These are phyloP conservation scores for Stegana nigrithorax DNA, from an alignment of 2,888 invertebrate species.

Conservation along the genomic window DNA sequence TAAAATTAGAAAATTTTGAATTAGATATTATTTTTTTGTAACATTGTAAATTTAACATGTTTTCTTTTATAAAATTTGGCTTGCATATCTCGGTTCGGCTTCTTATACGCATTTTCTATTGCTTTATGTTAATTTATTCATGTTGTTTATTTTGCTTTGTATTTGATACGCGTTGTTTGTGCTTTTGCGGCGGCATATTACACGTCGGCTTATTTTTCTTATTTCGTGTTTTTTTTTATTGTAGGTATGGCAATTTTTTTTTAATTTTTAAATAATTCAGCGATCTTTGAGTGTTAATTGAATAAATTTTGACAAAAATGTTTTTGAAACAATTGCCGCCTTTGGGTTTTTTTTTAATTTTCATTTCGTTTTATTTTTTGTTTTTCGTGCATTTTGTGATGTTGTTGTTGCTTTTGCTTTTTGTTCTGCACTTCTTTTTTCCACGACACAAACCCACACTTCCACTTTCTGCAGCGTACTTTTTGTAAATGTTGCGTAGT, in stretches of 20 bases:
- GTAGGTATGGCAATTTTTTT: too few relatives aligned
- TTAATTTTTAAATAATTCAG: too few relatives aligned
- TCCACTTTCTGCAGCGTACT: conserved; percentile 64
- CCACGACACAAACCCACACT: conserved; percentile 40
- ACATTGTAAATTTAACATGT: too few relatives aligned
- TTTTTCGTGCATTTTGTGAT: background rate
- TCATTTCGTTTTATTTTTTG: background rate
- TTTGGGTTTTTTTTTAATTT: background rate
- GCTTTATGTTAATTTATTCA: too few relatives aligned
- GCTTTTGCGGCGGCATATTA: background rate
- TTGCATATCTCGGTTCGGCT: too few relatives aligned
- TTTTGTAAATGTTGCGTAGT: conserved; percentile 64
- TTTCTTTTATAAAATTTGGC: too few relatives aligned
- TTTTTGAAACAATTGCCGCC: background rate
- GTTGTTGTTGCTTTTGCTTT: background rate
- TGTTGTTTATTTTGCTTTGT: background rate
- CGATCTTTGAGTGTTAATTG: too few relatives aligned
- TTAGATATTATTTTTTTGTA: too few relatives aligned
- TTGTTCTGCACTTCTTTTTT: background rate
- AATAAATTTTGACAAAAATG: background rate
- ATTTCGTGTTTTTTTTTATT: background rate
- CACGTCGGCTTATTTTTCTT: background rate
- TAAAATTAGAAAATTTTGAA: too few relatives aligned
- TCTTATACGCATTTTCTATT: too few relatives aligned
- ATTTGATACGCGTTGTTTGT: too few relatives aligned